phyloP scores from a whole-genome alignment of 2,888 invertebrate species.

The Chrysolina haemoptera region DNA sequence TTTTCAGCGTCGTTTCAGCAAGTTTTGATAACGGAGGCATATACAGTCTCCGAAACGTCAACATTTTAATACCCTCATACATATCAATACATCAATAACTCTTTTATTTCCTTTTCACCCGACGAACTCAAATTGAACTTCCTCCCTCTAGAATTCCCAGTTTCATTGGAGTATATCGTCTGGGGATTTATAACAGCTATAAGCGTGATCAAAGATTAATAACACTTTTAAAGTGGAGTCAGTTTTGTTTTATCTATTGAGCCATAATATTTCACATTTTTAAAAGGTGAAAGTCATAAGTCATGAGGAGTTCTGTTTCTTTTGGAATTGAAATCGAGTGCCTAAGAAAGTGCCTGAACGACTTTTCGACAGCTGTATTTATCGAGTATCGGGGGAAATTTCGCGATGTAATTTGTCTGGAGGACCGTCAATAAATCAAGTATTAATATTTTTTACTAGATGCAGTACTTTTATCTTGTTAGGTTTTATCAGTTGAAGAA shows the following conservation, averaged over 20 bases:
- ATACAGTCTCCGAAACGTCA: too few relatives aligned
- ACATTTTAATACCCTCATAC: too few relatives aligned
- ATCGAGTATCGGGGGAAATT: constrained; percentile 12
- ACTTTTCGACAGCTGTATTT: constrained; percentile 14
- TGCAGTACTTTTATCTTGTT: not conserved
- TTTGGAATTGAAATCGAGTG: constrained; percentile 21
- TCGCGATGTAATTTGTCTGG: constrained; percentile 4
- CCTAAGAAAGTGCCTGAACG: not conserved
- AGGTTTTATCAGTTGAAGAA: too few relatives aligned
- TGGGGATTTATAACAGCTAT: constrained; percentile 23
- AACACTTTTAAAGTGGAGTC: constrained; percentile 52
- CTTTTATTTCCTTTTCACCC: too few relatives aligned
- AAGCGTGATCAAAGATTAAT: constrained; percentile 50
- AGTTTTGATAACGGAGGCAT: too few relatives aligned
- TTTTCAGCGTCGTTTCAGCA: too few relatives aligned
- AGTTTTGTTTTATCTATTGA: constrained; percentile 48
- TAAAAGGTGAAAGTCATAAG: constrained; percentile 46
- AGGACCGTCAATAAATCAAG: not conserved
- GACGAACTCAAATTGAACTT: not conserved
- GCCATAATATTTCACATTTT: constrained; percentile 52
- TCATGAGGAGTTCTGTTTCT: constrained; percentile 34
- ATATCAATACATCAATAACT: too few relatives aligned
- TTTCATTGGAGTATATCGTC: constrained; percentile 3
- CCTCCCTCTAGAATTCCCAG: not conserved
- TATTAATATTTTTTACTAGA: not conserved